phyloP scores from a whole-genome alignment of 1,140 invertebrate species.

The Ericerus pela region DNA sequence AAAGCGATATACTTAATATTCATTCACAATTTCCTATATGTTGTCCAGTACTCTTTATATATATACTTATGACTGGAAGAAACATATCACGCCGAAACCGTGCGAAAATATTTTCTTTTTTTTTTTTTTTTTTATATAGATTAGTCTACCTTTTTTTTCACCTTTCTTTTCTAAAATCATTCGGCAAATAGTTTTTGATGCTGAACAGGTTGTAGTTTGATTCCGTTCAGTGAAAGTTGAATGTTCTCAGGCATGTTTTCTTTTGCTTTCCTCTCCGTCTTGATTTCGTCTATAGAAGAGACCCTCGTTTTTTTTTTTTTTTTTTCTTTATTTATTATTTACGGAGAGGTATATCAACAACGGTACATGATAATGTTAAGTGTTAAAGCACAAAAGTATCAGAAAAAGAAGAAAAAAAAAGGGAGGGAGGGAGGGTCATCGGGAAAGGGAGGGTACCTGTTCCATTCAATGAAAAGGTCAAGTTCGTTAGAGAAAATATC shows the following conservation, averaged over 20 bases:
- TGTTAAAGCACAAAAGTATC: background rate
- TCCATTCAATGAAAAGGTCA: constrained; percentile 3
- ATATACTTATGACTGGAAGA: background rate
- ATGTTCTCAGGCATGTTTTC: background rate
- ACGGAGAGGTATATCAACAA: background rate
- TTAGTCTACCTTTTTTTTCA: background rate
- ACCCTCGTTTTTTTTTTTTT: no score
- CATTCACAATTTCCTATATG: background rate
- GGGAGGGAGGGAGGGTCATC: no score
- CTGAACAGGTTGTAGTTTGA: background rate
- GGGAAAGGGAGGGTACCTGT: no score
- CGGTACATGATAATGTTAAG: background rate
- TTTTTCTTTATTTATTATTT: no score
- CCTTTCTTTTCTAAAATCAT: background rate
- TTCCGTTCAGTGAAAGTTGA: background rate
- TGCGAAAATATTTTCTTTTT: background rate
- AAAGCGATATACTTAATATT: background rate
- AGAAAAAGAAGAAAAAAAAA: no score
- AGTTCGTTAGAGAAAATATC: constrained; percentile 4
- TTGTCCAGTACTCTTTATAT: background rate
- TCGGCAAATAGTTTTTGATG: no score
- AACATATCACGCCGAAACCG: background rate
- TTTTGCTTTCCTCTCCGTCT: background rate
- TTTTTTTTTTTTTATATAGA: background rate
- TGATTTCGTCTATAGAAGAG: background rate